Evolutionary conservation across 2,797 vertebrate genomes (phyloP), one percentile per base, ranked within the genome.

Genomic region (Dicrostonyx torquatus): DNA sequence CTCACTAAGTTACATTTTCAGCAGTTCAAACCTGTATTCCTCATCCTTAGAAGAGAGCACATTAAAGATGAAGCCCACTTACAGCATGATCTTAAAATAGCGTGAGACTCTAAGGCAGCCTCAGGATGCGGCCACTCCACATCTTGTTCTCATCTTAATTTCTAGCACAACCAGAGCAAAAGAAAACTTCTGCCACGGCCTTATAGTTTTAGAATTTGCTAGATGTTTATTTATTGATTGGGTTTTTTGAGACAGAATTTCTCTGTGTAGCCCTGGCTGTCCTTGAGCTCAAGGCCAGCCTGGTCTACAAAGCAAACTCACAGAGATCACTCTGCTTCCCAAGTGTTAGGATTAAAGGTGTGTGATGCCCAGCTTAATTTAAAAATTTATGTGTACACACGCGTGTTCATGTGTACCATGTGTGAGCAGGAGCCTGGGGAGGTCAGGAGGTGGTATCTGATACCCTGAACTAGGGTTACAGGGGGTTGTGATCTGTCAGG

Each of bases 131-230:
- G n/a, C 45, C n/a, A 77, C 6, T 40, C 2, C 11, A 80, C 17
- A 15, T 94, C 80, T 76, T 94, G 34, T n/a, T 94, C 50, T 55
- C 24, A 50, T 50, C 45, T 93, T 66, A 53, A 89, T 2, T 68
- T 89, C 12, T 77, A 92, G 13, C 14, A 94, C 13, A 93, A 86
- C 2, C 20, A 78, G 84, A 76, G 64, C 18, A 62, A 94, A 94
- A 90, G 24, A 68, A 55, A 20, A 45, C 31, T 40, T 77, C 26
- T 93, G 31, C 53, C 88, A 55, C 4, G n/a, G 11, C 34, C 60
- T 62, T 37, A 43, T 0, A 60, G 79, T 29, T 66, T 66, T 24
- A 34, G 11, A 24, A 45, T 24, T 6, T 84, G 18, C 22, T 14
- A 24, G 43, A 7, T 70, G 5, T 70, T 70, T 64, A 34, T 45